Base-by-base conservation (phyloP, 2,113 vertebrate species). In the Lepisosteus osseus region DNA sequence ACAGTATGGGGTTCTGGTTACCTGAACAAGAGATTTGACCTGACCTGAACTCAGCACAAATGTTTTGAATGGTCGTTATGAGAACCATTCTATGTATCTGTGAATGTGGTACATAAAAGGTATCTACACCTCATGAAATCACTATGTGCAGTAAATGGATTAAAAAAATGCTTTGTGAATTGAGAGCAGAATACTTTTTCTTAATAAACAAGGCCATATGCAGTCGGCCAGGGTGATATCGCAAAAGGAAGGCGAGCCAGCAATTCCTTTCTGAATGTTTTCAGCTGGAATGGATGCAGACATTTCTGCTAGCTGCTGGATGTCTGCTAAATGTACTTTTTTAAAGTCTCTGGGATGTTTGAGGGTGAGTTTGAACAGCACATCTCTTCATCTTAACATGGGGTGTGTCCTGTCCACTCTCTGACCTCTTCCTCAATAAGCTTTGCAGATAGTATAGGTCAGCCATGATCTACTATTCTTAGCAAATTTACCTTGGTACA, bases 171-270 rank as follows among this genome's bases (percentile, higher is more conserved):
- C 8, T 68, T 80, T 77, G 68, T 71, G 78, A 86, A 77, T 79
- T 78, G 85, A 77, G 78, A 80, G 85, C 84, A 77, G 79, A 83
- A 83, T 82, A 87, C 80, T 85, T 83, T 86, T 84, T 80, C 85
- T 85, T 80, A 77, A 70, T 68, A 77, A 74, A 82, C 77, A 76
- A 63, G 80, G 82, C 80, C 82, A 80, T 74, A 69, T 75, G 79
- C 71, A 82, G 76, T 15, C 78, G 72, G 80, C 77, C 77, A 80
- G 85, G 83, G 73, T 51, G 61, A 65, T 9, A 15, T 8, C 7
- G 2, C 7, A 61, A 13, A 13, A 47, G n/a, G 44, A 44, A 7
- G 5, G 7, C 54, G 54, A 56, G 67, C 8, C 76, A 81, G 83
- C 74, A 80, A 74, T 76, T 81, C 79, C 72, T 79, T 74, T 73